Evolutionary conservation across 2,888 invertebrate species (phyloP).

Genomic region (Lithosia quadra): DNA sequence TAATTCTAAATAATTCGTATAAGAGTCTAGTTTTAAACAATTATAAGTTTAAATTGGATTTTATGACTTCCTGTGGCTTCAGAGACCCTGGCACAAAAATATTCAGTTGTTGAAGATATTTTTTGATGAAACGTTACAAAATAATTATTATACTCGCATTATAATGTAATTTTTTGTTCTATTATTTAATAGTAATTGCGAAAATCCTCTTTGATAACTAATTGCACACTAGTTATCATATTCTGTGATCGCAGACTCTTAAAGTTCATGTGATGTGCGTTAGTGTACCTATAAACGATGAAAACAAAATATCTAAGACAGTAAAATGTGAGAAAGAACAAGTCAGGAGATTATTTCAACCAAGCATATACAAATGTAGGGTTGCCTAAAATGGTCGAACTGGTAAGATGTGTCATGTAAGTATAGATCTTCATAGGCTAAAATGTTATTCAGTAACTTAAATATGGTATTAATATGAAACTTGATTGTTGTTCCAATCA

Average conservation of each 20-base stretch:
- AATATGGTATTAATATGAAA: background rate
- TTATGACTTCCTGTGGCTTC: background rate
- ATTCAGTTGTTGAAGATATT: background rate
- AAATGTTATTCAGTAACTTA: background rate
- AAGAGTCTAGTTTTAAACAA: constrained; percentile 2
- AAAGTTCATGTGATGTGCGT: too few species aligned
- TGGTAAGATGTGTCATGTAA: background rate
- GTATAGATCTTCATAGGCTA: background rate
- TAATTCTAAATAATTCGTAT: background rate
- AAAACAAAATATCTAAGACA: too few species aligned
- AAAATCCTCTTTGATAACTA: too few species aligned
- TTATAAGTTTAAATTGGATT: background rate
- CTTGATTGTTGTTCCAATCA: background rate
- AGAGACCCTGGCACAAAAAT: background rate
- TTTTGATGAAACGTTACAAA: too few species aligned
- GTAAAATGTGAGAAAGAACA: too few species aligned
- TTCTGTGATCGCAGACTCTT: too few species aligned
- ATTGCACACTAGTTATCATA: too few species aligned
- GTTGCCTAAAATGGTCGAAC: too few species aligned
- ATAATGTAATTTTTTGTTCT: too few species aligned
- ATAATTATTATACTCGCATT: too few species aligned
- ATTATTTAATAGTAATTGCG: too few species aligned
- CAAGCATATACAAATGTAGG: background rate
- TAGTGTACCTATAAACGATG: too few species aligned
- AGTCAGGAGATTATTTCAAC: background rate